phyloP scores from a whole-genome alignment of 2,113 vertebrate genomes.

The Quiscalus mexicanus region DNA sequence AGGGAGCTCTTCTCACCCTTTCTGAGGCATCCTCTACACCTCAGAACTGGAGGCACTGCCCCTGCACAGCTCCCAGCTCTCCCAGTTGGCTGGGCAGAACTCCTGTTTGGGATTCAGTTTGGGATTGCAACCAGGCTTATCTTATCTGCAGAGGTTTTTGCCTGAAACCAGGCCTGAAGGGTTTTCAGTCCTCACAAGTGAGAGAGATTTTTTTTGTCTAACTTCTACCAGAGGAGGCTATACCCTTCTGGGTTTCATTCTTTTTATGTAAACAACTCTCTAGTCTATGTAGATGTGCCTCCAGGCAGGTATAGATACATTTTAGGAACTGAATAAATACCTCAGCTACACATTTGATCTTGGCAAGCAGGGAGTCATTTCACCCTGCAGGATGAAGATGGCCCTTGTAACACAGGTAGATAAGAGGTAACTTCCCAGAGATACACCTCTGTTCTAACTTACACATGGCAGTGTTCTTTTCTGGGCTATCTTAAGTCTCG shows the following conservation, averaged over 20 bases:
- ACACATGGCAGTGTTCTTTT: background rate
- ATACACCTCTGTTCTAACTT: background rate
- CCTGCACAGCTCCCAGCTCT: background rate
- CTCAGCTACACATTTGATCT: background rate
- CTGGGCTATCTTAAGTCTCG: background rate
- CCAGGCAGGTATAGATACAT: background rate
- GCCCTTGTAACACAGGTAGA: background rate
- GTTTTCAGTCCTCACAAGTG: background rate
- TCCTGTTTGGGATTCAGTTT: background rate
- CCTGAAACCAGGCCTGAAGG: conserved; percentile 16
- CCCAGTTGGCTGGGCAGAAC: background rate
- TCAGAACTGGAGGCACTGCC: background rate
- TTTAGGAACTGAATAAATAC: conserved; percentile 8
- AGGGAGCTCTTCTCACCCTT: background rate
- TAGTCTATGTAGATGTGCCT: background rate
- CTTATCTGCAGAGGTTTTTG: background rate
- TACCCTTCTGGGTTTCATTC: background rate
- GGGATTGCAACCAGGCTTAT: background rate
- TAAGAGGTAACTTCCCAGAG: background rate
- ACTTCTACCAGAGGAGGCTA: background rate
- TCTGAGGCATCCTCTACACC: background rate
- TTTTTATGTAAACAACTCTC: background rate
- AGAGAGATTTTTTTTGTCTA: background rate
- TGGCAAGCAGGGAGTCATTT: background rate
- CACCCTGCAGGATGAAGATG: background rate